phyloP scores from a whole-genome alignment of 92 coral and sea anemone genomes.

The Montipora capitata region DNA sequence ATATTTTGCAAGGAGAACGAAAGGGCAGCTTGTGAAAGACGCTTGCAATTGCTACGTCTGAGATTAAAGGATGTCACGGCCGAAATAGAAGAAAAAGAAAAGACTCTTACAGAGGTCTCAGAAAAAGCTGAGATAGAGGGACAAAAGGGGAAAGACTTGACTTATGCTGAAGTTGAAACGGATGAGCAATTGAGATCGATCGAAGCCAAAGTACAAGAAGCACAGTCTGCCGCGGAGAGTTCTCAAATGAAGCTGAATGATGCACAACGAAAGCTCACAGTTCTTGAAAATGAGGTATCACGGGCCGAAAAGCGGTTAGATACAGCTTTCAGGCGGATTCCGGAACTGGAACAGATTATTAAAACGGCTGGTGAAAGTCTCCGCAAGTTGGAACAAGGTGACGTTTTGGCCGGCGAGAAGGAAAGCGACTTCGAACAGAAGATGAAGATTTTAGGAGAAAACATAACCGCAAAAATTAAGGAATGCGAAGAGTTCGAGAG shows the following conservation, averaged over 20 bases:
- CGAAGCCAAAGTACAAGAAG: slow-evolving; percentile 59
- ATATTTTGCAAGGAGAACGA: slow-evolving; percentile 65
- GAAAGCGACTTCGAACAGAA: slow-evolving; percentile 74
- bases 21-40: slow-evolving; percentile 50
- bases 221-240: slow-evolving; percentile 49
- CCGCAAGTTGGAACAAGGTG: slow-evolving; percentile 63
- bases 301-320: slow-evolving; percentile 61
- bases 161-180: slow-evolving; percentile 69
- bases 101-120: not conserved
- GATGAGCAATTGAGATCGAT: slow-evolving; percentile 63
- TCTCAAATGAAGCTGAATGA: slow-evolving; percentile 68
- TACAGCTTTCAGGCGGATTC: slow-evolving; percentile 51
- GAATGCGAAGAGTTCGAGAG: slow-evolving; percentile 61
- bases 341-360: slow-evolving; percentile 56
- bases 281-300: slow-evolving; percentile 56
- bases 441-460: slow-evolving; percentile 57
- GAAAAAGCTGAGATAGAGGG: slow-evolving; percentile 62
- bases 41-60: slow-evolving; percentile 38
- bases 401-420: slow-evolving; percentile 70
- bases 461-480: slow-evolving; percentile 40
- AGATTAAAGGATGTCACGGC: slow-evolving; percentile 38
- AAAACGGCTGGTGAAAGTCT: slow-evolving; percentile 71
- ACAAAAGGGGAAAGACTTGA: slow-evolving; percentile 65
- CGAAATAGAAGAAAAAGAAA: slow-evolving; percentile 29
- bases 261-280: slow-evolving; percentile 73